Evolutionary conservation across 1,140 invertebrate genomes (phyloP).

Genomic region (Lysiphlebus fabarum): DNA sequence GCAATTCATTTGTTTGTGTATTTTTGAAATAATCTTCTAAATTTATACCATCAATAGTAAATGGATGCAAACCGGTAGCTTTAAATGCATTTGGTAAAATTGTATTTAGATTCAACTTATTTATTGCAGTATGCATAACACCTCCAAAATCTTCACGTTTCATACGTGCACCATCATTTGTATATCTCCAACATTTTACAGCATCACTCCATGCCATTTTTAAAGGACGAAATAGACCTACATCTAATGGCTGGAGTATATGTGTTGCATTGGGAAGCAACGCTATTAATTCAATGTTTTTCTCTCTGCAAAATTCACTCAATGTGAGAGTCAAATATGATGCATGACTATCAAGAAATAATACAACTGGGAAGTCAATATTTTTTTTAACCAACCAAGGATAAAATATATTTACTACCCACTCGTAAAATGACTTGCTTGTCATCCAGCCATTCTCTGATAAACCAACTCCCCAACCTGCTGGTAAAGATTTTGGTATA

Average conservation of each 20-base stretch:
- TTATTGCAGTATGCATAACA: conserved; percentile 6
- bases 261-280: conserved; percentile 44
- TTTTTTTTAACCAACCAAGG: conserved; percentile 34
- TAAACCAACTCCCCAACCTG: conserved; percentile 39
- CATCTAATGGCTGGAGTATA: conserved; percentile 45
- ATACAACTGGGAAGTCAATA: conserved; percentile 35
- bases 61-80: conserved; percentile 23
- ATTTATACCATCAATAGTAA: conserved; percentile 23
- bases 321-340: conserved; percentile 33
- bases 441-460: conserved; percentile 52
- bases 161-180: conserved; percentile 15
- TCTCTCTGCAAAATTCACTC: conserved; percentile 32
- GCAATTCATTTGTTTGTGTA: not conserved
- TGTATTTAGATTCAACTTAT: conserved; percentile 6
- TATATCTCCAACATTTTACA: conserved; percentile 29
- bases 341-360: conserved; percentile 44
- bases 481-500: conserved; percentile 28
- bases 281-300: conserved; percentile 35
- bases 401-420: conserved; percentile 35
- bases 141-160: conserved; percentile 16
- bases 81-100: conserved; percentile 20
- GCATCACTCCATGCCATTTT: conserved; percentile 38
- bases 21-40: conserved; percentile 18
- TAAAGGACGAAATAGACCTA: conserved; percentile 38
- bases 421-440: conserved; percentile 47